Conservation (phyloP, 2,797 vertebrate species). For the Picus viridis region DNA sequence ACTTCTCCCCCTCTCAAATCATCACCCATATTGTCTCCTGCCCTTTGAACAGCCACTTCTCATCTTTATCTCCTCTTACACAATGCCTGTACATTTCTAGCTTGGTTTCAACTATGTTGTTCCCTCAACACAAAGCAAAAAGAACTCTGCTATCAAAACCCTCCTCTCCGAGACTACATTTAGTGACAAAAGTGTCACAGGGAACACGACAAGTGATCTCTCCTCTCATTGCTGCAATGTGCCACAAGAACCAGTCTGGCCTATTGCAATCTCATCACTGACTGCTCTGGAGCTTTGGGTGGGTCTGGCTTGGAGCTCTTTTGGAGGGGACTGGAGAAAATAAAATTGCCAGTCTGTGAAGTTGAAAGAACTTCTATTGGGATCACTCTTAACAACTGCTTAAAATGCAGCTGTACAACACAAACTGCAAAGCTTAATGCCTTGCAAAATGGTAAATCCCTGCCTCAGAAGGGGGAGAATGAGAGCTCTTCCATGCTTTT, state of each 20-base stretch:
- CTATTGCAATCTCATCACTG: accelerated
- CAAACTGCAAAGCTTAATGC: neutral
- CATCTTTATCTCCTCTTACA: neutral
- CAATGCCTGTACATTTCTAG: neutral
- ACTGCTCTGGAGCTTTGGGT: neutral
- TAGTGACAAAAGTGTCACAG: neutral
- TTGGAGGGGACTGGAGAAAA: neutral
- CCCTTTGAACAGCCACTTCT: neutral
- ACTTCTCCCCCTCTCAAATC: neutral
- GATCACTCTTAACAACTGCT: neutral
- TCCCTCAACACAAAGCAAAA: neutral
- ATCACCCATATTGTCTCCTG: neutral
- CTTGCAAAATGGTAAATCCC: neutral
- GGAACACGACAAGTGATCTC: neutral
- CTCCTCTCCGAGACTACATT: neutral
- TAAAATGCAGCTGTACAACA: neutral
- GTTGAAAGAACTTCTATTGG: neutral
- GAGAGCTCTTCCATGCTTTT: neutral
- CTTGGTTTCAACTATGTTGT: neutral
- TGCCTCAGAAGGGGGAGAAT: neutral
- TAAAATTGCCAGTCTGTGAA: neutral
- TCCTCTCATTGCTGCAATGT: neutral
- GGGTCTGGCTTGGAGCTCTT: neutral
- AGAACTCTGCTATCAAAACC: neutral
- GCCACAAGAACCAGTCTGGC: no score